Conservation (phyloP, 2,797 vertebrate species). For the Helarctos malayanus region DNA sequence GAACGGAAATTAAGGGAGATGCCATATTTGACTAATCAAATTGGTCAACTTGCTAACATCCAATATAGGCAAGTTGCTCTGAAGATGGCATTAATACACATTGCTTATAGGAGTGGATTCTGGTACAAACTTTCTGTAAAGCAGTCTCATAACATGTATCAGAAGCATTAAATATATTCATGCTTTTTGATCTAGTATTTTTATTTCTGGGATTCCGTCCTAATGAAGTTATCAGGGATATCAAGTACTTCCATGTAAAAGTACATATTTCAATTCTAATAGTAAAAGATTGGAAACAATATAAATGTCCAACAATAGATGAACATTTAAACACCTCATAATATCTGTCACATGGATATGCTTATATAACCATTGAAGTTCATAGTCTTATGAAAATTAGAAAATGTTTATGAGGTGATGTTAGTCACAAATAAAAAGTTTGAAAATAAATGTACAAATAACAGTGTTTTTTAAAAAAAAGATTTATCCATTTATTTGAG, state of each 20-base stretch:
- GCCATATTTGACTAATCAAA: background rate
- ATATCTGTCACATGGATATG: background rate
- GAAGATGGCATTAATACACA: rapidly evolving
- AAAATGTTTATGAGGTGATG: conserved; percentile 2
- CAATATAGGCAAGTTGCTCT: background rate
- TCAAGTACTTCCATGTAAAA: conserved; percentile 18
- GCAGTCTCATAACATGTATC: background rate
- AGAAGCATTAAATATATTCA: background rate
- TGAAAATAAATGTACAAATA: background rate
- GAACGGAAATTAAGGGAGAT: background rate
- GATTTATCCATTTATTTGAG: background rate
- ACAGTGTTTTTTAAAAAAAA: background rate
- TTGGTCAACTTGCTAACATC: conserved; percentile 22
- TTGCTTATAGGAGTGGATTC: background rate
- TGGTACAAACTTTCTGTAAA: background rate
- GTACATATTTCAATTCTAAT: conserved; percentile 29
- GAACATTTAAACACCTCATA: background rate
- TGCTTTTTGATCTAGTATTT: background rate
- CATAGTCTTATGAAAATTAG: background rate
- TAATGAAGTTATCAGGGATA: background rate
- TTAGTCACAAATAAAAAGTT: background rate
- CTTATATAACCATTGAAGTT: background rate
- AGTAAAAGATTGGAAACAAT: background rate
- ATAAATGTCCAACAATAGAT: background rate
- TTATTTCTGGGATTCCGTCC: conserved; percentile 26